Evolutionary conservation across 1,140 invertebrate species (phyloP).

Genomic region (Brevipalpus yothersi): DNA sequence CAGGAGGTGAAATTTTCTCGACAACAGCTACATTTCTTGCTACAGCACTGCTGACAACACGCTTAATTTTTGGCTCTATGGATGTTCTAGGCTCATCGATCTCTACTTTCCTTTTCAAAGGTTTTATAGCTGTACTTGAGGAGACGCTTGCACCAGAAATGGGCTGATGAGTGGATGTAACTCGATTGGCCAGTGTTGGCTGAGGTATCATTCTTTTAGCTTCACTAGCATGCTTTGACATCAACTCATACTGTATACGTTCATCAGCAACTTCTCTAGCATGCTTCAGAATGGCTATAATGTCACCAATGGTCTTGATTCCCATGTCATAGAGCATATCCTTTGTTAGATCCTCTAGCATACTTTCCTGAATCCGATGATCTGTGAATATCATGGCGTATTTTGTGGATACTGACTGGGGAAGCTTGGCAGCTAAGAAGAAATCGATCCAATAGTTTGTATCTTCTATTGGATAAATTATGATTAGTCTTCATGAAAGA

Average conservation of each 20-base stretch:
- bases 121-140: not conserved
- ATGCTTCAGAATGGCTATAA: constrained; percentile 57
- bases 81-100: not conserved
- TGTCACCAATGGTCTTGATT: constrained; percentile 50
- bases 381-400: constrained; percentile 58
- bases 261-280: constrained; percentile 37
- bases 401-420: constrained; percentile 37
- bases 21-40: not conserved
- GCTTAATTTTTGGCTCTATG: not conserved
- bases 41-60: not conserved
- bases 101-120: not conserved
- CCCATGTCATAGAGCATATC: constrained; percentile 60
- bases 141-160: not conserved
- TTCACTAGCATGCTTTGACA: not conserved
- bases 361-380: constrained; percentile 49
- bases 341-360: constrained; percentile 53
- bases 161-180: not conserved
- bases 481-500: no score
- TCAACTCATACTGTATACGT: not conserved
- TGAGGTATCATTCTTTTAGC: not conserved
- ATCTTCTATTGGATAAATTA: not conserved
- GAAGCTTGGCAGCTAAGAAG: constrained; percentile 49
- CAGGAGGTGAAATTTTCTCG: not conserved
- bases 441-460: constrained; percentile 41
- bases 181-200: not conserved